A percentile compares a stretch with the other conserved stretches of the same genome.
Evolutionary conservation across 2,113 vertebrate species (phyloP).

Genomic region (Psophia crepitans): DNA sequence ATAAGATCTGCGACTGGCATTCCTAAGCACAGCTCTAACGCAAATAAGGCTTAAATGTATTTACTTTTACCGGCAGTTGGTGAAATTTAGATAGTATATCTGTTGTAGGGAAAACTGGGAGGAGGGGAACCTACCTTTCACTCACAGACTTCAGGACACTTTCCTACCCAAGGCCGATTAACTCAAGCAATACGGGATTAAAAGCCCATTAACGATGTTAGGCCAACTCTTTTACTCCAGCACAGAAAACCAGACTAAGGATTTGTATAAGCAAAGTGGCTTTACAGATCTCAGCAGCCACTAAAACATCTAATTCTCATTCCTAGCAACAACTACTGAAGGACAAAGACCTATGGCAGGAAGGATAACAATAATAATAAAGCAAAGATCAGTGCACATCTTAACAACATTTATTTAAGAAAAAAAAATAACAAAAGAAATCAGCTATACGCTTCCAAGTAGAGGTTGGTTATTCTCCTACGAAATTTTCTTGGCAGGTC

Average conservation of each 20-base stretch:
- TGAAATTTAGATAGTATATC: background rate
- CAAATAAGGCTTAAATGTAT: background rate
- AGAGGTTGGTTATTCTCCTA: background rate
- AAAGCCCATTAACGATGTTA: slow-evolving; percentile 11
- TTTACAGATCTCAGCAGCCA: background rate
- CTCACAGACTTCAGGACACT: background rate
- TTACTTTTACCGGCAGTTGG: background rate
- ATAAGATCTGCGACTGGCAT: background rate
- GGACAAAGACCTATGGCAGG: background rate
- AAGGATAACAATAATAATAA: background rate
- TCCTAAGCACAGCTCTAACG: background rate
- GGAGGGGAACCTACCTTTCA: background rate
- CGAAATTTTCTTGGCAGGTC: background rate
- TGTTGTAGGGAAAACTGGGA: background rate
- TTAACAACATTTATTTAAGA: background rate
- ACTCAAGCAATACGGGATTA: slow-evolving; percentile 23
- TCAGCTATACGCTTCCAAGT: background rate
- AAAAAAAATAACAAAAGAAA: background rate
- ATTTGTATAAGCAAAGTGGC: background rate
- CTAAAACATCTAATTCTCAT: background rate
- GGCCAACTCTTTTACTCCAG: background rate
- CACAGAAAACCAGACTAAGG: background rate
- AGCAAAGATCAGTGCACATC: background rate
- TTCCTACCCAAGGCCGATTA: slow-evolving; percentile 36
- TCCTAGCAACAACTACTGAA: background rate